These are phyloP conservation scores for Tipula vernalis DNA, from an alignment of 2,888 invertebrate species.

Conservation along the genomic window DNA sequence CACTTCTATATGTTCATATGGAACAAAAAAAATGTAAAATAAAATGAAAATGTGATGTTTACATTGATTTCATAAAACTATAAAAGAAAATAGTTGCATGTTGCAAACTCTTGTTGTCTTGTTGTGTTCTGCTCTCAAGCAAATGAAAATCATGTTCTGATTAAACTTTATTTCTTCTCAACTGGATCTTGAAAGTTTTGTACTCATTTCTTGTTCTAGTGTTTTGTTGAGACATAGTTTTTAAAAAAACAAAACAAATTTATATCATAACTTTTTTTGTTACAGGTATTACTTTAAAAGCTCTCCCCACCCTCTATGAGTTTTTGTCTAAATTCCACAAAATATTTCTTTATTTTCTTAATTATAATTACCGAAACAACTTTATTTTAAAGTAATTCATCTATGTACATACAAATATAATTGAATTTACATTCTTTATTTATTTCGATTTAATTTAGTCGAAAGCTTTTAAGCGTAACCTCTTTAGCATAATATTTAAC, in stretches of 20 bases:
- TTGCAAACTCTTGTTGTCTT: not conserved
- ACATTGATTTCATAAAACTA: not conserved
- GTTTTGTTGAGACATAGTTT: too few species aligned
- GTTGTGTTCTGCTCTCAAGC: not conserved
- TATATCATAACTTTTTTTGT: too few species aligned
- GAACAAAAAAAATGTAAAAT: not conserved
- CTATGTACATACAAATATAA: not conserved
- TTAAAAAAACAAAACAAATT: too few species aligned
- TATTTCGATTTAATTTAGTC: not conserved
- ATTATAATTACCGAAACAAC: not conserved
- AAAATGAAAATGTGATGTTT: too few species aligned
- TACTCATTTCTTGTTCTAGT: too few species aligned
- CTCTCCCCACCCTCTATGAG: too few species aligned
- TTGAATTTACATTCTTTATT: not conserved
- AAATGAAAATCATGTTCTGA: not conserved
- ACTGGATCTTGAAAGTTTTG: not conserved
- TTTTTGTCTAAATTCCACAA: not conserved
- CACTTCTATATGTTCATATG: not conserved
- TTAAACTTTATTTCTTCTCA: not conserved
- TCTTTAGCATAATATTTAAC: not conserved
- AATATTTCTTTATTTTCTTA: not conserved
- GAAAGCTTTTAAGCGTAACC: not conserved
- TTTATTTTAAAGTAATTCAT: not conserved
- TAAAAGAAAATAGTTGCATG: not conserved
- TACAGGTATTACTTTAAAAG: too few species aligned